phyloP scores from a whole-genome alignment of 2,888 invertebrate species.

The Mamestra brassicae region DNA sequence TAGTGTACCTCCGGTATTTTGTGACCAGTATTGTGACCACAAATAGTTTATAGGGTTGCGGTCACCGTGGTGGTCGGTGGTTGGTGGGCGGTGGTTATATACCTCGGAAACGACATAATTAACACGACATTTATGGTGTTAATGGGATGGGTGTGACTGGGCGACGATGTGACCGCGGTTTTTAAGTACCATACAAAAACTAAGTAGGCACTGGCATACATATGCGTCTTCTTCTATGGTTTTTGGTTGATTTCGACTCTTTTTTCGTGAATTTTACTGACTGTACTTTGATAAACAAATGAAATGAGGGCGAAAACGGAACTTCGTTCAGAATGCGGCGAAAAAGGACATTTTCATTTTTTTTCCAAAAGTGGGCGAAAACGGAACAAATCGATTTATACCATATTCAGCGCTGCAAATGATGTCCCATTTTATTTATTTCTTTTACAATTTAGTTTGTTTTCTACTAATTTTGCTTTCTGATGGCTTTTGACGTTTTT shows the following conservation, averaged over 20 bases:
- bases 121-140: slow-evolving; percentile 52
- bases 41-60: slow-evolving; percentile 46
- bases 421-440: no score
- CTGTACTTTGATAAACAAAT: no score
- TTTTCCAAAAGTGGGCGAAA: no score
- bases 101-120: slow-evolving; percentile 40
- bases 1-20: slow-evolving; percentile 14
- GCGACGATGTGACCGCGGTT: neutral
- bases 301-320: no score
- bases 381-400: no score
- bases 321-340: no score
- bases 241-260: no score
- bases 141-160: neutral
- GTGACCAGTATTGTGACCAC: slow-evolving; percentile 53
- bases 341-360: no score
- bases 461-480: neutral
- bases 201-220: no score
- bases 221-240: no score
- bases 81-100: slow-evolving; percentile 27
- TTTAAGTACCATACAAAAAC: neutral
- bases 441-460: no score
- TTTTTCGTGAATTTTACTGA: no score
- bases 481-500: neutral
- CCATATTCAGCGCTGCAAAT: neutral
- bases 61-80: slow-evolving; percentile 22